These are phyloP conservation scores for Aegithalos caudatus DNA, from an alignment of 2,113 vertebrate species.

Conservation along the genomic window DNA sequence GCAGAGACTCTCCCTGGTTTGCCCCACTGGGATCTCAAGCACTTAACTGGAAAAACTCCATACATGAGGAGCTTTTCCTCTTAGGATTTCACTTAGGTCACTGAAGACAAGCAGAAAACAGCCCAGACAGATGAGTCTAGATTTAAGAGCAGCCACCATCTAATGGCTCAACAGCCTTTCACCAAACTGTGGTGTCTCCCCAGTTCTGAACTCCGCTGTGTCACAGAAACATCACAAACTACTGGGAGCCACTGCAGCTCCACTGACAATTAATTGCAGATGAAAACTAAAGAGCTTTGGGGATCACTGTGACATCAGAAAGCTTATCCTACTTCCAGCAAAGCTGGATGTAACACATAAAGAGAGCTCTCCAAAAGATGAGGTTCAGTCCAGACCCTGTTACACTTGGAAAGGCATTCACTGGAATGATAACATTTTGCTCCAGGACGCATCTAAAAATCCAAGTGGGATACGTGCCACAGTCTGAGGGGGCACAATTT, in stretches of 20 bases:
- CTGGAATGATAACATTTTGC: background rate
- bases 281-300: background rate
- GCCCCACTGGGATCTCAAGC: background rate
- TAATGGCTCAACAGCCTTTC: background rate
- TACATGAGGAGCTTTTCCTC: background rate
- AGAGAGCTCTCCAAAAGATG: background rate
- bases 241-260: background rate
- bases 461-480: background rate
- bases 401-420: background rate
- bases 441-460: background rate
- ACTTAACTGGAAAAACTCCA: background rate
- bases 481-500: background rate
- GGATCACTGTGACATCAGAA: background rate
- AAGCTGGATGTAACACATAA: background rate
- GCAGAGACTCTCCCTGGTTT: background rate
- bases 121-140: background rate
- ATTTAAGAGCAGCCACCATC: background rate
- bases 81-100: background rate
- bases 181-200: background rate
- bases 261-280: background rate
- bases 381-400: background rate
- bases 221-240: background rate
- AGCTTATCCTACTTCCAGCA: background rate
- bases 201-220: background rate
- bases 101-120: background rate